phyloP scores from a whole-genome alignment of 2,113 vertebrate genomes.

The Hippocampus abdominalis region DNA sequence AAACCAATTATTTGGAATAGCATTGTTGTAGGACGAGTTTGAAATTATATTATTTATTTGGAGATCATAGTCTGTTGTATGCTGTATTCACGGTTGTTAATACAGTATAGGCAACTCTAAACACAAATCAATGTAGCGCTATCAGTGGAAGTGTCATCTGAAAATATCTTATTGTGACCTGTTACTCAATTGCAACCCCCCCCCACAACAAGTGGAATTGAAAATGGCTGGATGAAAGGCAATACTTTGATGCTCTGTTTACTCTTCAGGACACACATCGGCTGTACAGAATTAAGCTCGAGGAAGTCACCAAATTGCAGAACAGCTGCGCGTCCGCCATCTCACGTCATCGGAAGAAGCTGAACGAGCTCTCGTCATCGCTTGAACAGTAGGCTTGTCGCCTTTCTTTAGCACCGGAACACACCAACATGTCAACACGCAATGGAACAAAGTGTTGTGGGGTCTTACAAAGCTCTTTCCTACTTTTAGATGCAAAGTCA shows the following conservation, averaged over 20 bases:
- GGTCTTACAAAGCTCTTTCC: not conserved
- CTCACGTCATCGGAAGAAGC: constrained; percentile 81
- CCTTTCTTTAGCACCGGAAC: not conserved
- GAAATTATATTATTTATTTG: no score
- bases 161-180: no score
- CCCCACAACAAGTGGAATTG: no score
- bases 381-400: constrained; percentile 73
- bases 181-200: no score
- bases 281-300: constrained; percentile 87
- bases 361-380: constrained; percentile 78
- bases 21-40: no score
- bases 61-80: not conserved
- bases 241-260: not conserved
- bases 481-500: constrained; percentile 75
- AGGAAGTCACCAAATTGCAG: constrained; percentile 89
- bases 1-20: no score
- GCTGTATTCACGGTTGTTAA: no score
- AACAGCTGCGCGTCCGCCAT: constrained; percentile 79
- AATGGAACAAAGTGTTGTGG: not conserved
- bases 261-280: constrained; percentile 83
- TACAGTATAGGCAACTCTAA: no score
- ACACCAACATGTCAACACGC: not conserved
- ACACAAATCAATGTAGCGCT: no score
- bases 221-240: no score
- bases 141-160: no score